Evolutionary conservation across 2,113 vertebrate genomes (phyloP), one percentile per base, ranked within the genome.

Genomic region (Poeciliopsis retropinna): DNA sequence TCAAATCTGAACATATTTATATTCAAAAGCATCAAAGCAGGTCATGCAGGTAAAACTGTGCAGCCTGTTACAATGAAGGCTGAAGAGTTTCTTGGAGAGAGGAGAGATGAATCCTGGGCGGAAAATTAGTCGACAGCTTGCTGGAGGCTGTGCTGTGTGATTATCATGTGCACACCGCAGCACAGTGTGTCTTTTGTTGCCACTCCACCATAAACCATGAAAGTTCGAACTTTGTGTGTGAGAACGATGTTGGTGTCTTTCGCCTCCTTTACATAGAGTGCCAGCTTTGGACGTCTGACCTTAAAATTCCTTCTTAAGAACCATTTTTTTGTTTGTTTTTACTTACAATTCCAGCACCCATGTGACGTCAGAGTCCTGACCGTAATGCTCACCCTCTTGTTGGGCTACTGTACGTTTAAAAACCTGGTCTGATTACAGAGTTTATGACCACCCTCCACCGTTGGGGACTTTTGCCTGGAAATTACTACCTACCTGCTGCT

Each of bases 141-240:
- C 86, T 81, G 64, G 67, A 73, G 86, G 85, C 85, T 30, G 74
- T 67, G 69, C 77, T 57, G 88, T 84, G 84, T 90, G 92, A 88
- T 76, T 19, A 80, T 93, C 92, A 93, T 90, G 91, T 80, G 89
- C 81, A 75, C 39, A 2, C 80, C 30, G 78, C 72, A 84, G 83
- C 82, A 92, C 87, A 92, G 75, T 71, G 80, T 82, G 67, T 72
- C 86, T 71, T 83, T 85, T 92, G 88, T 91, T 78, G 70, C 65
- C 32, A 22, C 70, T 75, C 75, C 80, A 79, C 71, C 78, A 76
- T 39, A 84, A 72, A 61, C 14, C 14, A 30, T 29, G 57, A 57
- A 69, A 77, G 66, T 41, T 62, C 25, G 25, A 51, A 57, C 31
- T 67, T 30, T 75, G 61, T n/a, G 47, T 61, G 44, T 54, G 34